Evolutionary conservation across 1,140 invertebrate genomes (phyloP).

Genomic region (Drosophila chauvacae): DNA sequence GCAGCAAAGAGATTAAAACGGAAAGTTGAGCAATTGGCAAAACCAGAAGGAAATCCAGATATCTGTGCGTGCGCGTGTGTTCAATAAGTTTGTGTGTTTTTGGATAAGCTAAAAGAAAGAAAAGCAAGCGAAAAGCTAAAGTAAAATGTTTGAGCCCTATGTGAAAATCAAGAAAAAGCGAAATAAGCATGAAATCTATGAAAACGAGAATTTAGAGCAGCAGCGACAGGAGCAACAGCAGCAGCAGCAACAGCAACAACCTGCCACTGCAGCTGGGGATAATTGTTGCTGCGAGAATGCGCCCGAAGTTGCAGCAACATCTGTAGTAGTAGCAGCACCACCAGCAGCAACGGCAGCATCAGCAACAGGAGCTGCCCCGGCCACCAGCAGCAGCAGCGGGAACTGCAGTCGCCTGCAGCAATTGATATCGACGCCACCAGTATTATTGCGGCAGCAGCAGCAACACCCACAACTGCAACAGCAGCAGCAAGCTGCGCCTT

Average conservation of each 20-base stretch:
- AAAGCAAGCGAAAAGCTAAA: slow-evolving; percentile 42
- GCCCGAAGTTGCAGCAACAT: slow-evolving; percentile 35
- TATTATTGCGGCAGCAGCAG: slow-evolving; percentile 76
- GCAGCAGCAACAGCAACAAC: slow-evolving; percentile 44
- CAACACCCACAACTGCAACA: slow-evolving; percentile 59
- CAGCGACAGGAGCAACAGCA: slow-evolving; percentile 44
- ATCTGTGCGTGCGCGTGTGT: slow-evolving; percentile 19
- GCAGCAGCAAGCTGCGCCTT: slow-evolving; percentile 60
- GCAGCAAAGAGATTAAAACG: slow-evolving; percentile 55
- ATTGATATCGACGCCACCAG: slow-evolving; percentile 84
- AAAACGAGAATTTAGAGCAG: slow-evolving; percentile 75
- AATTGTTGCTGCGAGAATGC: slow-evolving; percentile 80
- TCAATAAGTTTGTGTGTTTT: slow-evolving; percentile 46
- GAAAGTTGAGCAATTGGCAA: slow-evolving; percentile 58
- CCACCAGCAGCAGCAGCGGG: slow-evolving; percentile 61
- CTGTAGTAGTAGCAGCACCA: slow-evolving; percentile 16
- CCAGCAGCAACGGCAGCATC: slow-evolving; percentile 22
- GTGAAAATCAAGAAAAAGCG: slow-evolving; percentile 84
- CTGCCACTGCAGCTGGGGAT: slow-evolving; percentile 51
- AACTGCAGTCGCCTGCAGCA: slow-evolving; percentile 82
- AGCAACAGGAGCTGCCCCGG: slow-evolving; percentile 45
- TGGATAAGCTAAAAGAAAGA: slow-evolving; percentile 11
- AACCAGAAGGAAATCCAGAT: slow-evolving; percentile 19
- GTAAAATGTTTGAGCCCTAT: slow-evolving; percentile 84
- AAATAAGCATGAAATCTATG: slow-evolving; percentile 78